Base-by-base conservation (phyloP, 92 coral and sea anemone species). In the Isaurus tuberculatus region DNA sequence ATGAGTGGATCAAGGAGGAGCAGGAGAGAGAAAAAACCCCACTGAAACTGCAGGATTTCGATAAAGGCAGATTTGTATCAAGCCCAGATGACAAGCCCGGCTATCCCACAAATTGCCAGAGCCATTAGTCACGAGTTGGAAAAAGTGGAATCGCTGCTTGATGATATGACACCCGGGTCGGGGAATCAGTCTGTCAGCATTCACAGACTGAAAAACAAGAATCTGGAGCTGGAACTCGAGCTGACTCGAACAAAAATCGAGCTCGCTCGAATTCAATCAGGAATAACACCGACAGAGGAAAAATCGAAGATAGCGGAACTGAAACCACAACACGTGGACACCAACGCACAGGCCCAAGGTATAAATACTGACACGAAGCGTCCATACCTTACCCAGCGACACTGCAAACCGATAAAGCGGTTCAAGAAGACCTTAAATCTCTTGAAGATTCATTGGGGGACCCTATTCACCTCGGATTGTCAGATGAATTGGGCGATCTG, bases 361-460 rank as follows among this genome's bases (percentile, higher is more conserved):
- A 44, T 25, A 30, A 29, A 3, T 46, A 27, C 68, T 0, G 10
- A 15, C 55, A 29, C 40, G 19, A 5, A 61, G 57, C 2, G 20
- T 33, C 87, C 66, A 29, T 73, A 0, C 82, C 87, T 44, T 63
- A 74, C 10, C 81, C 73, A 64, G 63, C 66, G 29, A 83, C 60
- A 23, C 75, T 83, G 70, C 86, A 83, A n/a, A 20, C 69, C 31
- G 71, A 83, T 66, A n/a, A 58, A 84, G 73, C 75, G 11, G 87
- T 84, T 17, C 83, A 84, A 79, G 65, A 83, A 75, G 72, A 83
- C 8, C 87, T 83, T 33, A 83, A 83, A 64, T 72, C 74, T 55
- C 64, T 84, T 31, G 88, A 84, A 84, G 75, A 73, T 13, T 84
- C 68, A 28, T 79, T 61, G 33, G 36, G 83, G 36, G 83, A 74